Evolutionary conservation across 2,113 vertebrate genomes (phyloP), one percentile per base, ranked within the genome.

Genomic region (Gymnobelideus leadbeateri): DNA sequence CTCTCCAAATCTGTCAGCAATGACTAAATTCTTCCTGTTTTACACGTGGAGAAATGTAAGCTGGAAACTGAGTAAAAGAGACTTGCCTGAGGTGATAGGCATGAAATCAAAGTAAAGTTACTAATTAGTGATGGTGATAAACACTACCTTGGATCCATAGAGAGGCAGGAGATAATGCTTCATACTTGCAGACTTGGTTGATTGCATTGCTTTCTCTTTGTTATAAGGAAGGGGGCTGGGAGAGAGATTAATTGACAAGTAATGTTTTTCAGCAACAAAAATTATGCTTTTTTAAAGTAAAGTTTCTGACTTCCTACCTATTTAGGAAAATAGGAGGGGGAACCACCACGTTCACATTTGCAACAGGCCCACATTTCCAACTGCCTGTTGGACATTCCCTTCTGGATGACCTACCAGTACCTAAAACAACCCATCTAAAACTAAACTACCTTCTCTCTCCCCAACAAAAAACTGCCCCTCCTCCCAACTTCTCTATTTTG

Each of bases 1-100:
- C 1, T 46, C 43, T 43, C 2, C 0, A 31, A 26, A 46, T 0
- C 3, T 9, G 28, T 0, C 0, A 0, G 11, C 89, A 50, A 91
- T 25, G 21, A 23, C 37, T 0, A 14, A 90, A 90, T 90, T 90
- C 24, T 90, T 90, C 46, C 89, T 31, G 12, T 28, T 90, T 90
- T 90, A 46, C 47, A 46, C 89, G 23, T 84, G 19, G 68, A 84
- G 68, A 84, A 84, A 43, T 19, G 43, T 84, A 84, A 51, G 25
- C 49, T 46, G 89, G 89, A 89, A 3, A 21, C 8, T 0, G 11
- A 50, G 10, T 50, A 90, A 25, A 90, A 2, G 28, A 0, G 54
- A 25, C 10, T 10, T 3, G 16, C 49, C 95, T n/a, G 52, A 90
- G 50, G 68, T 50, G 19, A 43, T 16, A 2, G 11, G 53, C 26